Conservation (phyloP, 2,888 invertebrate species). For the Oxytorus armatus region DNA sequence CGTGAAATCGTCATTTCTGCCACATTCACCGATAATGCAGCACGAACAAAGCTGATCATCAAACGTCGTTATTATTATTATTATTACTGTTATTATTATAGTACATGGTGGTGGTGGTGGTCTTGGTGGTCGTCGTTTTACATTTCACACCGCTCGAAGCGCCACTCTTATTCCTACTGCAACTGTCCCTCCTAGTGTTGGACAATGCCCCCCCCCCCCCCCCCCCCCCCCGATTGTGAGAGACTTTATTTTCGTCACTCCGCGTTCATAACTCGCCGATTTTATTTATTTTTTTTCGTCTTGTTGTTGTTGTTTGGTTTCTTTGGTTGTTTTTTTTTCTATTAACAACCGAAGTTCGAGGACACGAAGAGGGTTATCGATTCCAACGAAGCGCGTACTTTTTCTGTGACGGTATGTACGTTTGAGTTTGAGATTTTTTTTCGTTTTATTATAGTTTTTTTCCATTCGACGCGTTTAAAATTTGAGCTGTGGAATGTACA, state of each 20-base stretch:
- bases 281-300: conserved; percentile 1
- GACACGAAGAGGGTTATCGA: conserved; percentile 33
- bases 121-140: conserved; percentile 38
- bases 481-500: too few relatives aligned
- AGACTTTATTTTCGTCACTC: too few relatives aligned
- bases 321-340: neutral
- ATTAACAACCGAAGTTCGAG: conserved; percentile 53
- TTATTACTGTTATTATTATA: conserved; percentile 21
- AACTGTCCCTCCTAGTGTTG: conserved; percentile 62
- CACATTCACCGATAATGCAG: conserved; percentile 12
- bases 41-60: conserved; percentile 12
- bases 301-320: neutral
- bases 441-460: too few relatives aligned
- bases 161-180: conserved; percentile 31
- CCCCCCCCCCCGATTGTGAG: too few relatives aligned
- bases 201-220: conserved; percentile 18
- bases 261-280: neutral
- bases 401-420: too few relatives aligned
- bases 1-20: neutral
- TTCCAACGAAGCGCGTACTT: neutral
- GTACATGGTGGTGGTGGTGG: conserved; percentile 58
- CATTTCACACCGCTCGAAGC: conserved; percentile 34
- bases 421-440: too few relatives aligned
- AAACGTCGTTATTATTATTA: conserved; percentile 38
- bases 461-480: too few relatives aligned